A percentile compares a stretch with the other conserved stretches of the same genome.
phyloP scores from a whole-genome alignment of 92 coral and sea anemone species.

The Nematostella vectensis region DNA sequence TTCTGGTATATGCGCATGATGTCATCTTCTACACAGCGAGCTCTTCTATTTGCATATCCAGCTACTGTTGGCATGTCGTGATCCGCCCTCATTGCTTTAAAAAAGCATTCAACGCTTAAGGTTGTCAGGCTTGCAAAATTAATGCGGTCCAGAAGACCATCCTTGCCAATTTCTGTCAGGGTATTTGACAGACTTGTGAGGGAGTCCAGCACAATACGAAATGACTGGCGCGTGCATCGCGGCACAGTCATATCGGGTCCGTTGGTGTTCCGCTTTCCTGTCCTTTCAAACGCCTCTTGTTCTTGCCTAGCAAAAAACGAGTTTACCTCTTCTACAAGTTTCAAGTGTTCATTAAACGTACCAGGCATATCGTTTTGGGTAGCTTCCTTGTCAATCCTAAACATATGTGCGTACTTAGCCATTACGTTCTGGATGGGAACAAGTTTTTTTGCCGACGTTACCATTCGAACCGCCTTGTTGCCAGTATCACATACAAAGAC shows the following conservation, averaged over 20 bases:
- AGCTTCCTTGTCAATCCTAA: slow-evolving; percentile 22
- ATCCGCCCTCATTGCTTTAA: slow-evolving; percentile 40
- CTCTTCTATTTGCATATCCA: slow-evolving; percentile 20
- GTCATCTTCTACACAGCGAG: slow-evolving; percentile 30
- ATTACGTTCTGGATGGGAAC: slow-evolving; percentile 28
- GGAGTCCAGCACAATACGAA: slow-evolving; percentile 16
- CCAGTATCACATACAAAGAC: slow-evolving; percentile 45
- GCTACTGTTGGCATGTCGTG: slow-evolving; percentile 43
- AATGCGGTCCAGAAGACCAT: slow-evolving; percentile 6
- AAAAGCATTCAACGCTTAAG: slow-evolving; percentile 21
- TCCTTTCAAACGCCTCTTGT: slow-evolving; percentile 18
- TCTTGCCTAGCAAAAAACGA: slow-evolving; percentile 15
- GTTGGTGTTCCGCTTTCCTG: slow-evolving; percentile 25
- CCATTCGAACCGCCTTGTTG: slow-evolving; percentile 31
- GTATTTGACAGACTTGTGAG: slow-evolving; percentile 16
- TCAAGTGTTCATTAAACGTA: slow-evolving; percentile 22
- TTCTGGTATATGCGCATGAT: no score
- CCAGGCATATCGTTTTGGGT: slow-evolving; percentile 11
- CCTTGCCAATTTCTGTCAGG: slow-evolving; percentile 20
- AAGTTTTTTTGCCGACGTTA: slow-evolving; percentile 38
- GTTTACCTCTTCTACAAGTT: slow-evolving; percentile 9
- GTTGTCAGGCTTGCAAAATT: slow-evolving; percentile 20
- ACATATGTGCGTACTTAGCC: slow-evolving; percentile 32
- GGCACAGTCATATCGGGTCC: slow-evolving; percentile 26
- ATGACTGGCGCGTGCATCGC: slow-evolving; percentile 21